These are phyloP conservation scores for Masnerella sp. DNA, from an alignment of 2,888 invertebrate genomes.

Conservation along the genomic window DNA sequence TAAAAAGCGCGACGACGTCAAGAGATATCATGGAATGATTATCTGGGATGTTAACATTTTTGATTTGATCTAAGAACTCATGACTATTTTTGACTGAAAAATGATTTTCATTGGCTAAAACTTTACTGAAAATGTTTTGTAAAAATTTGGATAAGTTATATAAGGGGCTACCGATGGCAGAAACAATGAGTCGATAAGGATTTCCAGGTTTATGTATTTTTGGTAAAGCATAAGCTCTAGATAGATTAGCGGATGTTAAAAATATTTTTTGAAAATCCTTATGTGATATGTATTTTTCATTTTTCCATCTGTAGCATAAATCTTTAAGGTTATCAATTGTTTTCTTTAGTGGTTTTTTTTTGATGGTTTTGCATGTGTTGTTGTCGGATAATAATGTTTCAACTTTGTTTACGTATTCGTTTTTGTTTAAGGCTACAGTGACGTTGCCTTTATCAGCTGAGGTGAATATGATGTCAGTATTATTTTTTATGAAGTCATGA, in stretches of 20 bases:
- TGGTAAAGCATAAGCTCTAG: conserved; percentile 4
- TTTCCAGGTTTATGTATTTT: conserved; percentile 6
- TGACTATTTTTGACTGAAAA: conserved; percentile 11
- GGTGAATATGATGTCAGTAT: conserved; percentile 7
- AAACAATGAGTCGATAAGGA: conserved; percentile 3
- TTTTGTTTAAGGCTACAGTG: neutral
- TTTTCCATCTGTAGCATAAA: neutral
- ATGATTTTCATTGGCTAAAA: neutral
- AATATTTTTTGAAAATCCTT: neutral
- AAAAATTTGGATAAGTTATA: conserved; percentile 11
- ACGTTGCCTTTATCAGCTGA: neutral
- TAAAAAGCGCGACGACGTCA: neutral
- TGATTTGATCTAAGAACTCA: neutral
- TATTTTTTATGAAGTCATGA: neutral
- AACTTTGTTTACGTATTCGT: neutral
- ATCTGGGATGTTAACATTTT: neutral
- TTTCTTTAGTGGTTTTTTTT: neutral
- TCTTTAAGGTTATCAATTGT: conserved; percentile 1
- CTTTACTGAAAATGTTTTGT: neutral
- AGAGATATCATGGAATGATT: conserved; percentile 3
- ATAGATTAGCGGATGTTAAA: conserved; percentile 1
- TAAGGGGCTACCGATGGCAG: conserved; percentile 2
- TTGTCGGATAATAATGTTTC: neutral
- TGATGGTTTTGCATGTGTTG: neutral
- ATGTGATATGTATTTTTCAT: neutral